Conservation (phyloP, 1,140 invertebrate species). For the Hydropsyche tenuis region DNA sequence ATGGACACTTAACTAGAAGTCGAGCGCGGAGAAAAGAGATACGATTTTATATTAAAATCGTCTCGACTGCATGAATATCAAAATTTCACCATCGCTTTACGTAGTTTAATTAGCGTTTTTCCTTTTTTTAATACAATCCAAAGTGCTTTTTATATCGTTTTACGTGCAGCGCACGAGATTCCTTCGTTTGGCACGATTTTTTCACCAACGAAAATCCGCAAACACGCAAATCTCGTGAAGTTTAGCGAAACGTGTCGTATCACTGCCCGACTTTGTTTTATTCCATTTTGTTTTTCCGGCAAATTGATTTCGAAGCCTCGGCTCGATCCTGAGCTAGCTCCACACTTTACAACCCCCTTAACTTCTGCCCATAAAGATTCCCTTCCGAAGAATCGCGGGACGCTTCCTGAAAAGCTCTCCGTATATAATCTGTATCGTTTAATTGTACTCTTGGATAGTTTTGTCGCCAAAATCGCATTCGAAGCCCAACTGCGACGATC, state of each 20-base stretch:
- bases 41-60: conserved; percentile 15
- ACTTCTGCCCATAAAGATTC: background rate
- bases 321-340: background rate
- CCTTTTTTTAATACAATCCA: too few relatives aligned
- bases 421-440: background rate
- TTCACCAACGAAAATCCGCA: background rate
- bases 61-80: background rate
- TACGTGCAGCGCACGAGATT: background rate
- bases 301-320: conserved; percentile 13
- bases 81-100: too few relatives aligned
- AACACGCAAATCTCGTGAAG: background rate
- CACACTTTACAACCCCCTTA: background rate
- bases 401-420: background rate
- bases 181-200: background rate
- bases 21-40: background rate
- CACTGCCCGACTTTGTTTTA: background rate
- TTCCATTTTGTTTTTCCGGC: conserved; percentile 14
- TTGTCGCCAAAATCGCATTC: background rate
- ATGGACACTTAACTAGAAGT: conserved; percentile 20
- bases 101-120: too few relatives aligned
- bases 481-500: background rate
- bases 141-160: background rate
- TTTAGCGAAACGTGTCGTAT: background rate
- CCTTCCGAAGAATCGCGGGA: background rate
- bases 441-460: conserved; percentile 1